Evolutionary conservation across 2,113 vertebrate species (phyloP).

Genomic region (Carassius auratus): DNA sequence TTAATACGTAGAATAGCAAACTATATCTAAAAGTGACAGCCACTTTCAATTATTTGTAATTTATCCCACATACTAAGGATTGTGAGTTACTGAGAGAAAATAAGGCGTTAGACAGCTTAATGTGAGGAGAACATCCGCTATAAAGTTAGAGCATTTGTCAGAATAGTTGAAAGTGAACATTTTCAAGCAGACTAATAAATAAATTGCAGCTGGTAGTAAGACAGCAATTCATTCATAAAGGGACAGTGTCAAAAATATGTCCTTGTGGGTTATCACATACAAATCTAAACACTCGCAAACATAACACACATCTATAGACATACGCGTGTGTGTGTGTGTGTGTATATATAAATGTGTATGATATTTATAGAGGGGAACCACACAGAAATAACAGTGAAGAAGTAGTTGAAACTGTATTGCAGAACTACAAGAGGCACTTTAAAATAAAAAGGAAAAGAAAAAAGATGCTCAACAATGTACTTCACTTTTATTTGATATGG

Average conservation of each 20-base stretch:
- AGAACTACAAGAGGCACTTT: slow-evolving; percentile 52
- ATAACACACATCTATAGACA: slow-evolving; percentile 5
- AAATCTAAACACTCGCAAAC: slow-evolving; percentile 5
- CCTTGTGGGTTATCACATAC: neutral
- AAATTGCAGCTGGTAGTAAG: neutral
- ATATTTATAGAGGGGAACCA: neutral
- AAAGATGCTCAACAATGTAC: neutral
- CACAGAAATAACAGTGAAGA: neutral
- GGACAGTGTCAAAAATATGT: neutral
- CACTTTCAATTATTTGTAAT: slow-evolving; percentile 2
- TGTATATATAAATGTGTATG: slow-evolving; percentile 5
- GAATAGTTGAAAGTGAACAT: slow-evolving; percentile 5
- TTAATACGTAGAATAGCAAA: slow-evolving; percentile 34
- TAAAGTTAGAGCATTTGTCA: neutral
- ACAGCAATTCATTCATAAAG: slow-evolving; percentile 22
- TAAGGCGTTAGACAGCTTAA: slow-evolving; percentile 4
- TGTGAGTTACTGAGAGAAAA: slow-evolving; percentile 1
- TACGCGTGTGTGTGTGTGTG: neutral
- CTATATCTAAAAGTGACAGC: slow-evolving; percentile 27
- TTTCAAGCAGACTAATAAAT: slow-evolving; percentile 15
- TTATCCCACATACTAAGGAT: neutral
- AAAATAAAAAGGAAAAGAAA: slow-evolving; percentile 10
- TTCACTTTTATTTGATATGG: neutral
- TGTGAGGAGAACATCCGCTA: neutral
- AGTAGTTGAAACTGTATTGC: slow-evolving; percentile 12